Percentiles rank a stretch among this genome's conserved stretches.
Evolutionary conservation across 2,888 invertebrate genomes (phyloP).

Genomic region (Agonopterix arenella): DNA sequence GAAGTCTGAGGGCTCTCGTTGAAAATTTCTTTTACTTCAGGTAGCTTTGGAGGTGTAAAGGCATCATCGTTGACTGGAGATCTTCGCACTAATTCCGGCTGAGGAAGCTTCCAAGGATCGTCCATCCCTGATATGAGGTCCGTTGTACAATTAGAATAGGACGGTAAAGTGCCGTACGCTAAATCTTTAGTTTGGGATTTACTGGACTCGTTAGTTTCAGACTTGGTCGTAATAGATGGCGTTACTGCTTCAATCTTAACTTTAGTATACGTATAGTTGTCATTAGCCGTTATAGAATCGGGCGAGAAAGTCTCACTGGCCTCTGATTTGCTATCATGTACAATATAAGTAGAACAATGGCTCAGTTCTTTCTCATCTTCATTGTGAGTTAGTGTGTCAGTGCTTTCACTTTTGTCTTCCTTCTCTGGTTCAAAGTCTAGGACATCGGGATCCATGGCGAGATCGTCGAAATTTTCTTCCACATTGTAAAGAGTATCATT

Average conservation of each 20-base stretch:
- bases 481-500: constrained; percentile 80
- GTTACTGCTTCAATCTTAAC: constrained; percentile 42
- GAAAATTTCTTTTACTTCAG: constrained; percentile 18
- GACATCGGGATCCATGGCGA: constrained; percentile 55
- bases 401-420: constrained; percentile 53
- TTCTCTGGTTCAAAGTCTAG: constrained; percentile 34
- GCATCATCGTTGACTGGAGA: constrained; percentile 39
- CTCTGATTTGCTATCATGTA: constrained; percentile 61
- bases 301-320: constrained; percentile 57
- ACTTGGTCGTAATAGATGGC: constrained; percentile 36
- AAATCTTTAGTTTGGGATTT: constrained; percentile 57
- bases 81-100: constrained; percentile 53
- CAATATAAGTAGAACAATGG: constrained; percentile 60
- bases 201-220: constrained; percentile 51
- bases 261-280: constrained; percentile 62
- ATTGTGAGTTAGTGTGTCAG: constrained; percentile 56
- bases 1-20: constrained; percentile 32
- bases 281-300: constrained; percentile 62
- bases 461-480: constrained; percentile 75
- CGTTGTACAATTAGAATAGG: constrained; percentile 59
- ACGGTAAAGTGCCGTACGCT: constrained; percentile 57
- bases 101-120: constrained; percentile 50
- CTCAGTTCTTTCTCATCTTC: constrained; percentile 57
- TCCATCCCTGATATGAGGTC: constrained; percentile 46
- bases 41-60: constrained; percentile 34